Percentiles rank a stretch among this genome's conserved stretches.
phyloP scores from a whole-genome alignment of 2,888 invertebrate genomes.

The Melanophora roralis region DNA sequence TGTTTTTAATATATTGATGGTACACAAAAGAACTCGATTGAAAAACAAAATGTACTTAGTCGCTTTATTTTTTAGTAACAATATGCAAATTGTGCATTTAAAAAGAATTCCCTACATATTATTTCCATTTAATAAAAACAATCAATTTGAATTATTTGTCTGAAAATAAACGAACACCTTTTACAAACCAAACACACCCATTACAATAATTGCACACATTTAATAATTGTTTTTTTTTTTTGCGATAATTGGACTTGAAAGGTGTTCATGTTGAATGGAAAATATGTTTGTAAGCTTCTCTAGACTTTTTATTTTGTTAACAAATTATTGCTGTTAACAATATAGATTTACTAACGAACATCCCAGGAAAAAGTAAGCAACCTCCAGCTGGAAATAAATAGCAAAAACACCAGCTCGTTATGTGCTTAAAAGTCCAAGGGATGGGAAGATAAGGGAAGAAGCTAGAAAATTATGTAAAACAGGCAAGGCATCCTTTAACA shows the following conservation, averaged over 20 bases:
- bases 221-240: slow-evolving; percentile 16
- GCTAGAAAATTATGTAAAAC: no score
- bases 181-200: slow-evolving; percentile 7
- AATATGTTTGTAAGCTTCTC: slow-evolving; percentile 37
- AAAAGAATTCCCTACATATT: no score
- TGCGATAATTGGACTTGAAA: slow-evolving; percentile 59
- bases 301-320: slow-evolving; percentile 9
- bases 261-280: slow-evolving; percentile 65
- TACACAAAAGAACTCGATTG: no score
- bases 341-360: background rate
- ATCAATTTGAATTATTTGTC: slow-evolving; percentile 63
- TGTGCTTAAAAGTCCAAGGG: background rate
- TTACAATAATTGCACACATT: slow-evolving; percentile 44
- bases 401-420: slow-evolving; percentile 8
- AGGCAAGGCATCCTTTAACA: slow-evolving; percentile 19
- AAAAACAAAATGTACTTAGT: no score
- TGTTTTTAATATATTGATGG: no score
- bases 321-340: slow-evolving; percentile 14
- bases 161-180: slow-evolving; percentile 60
- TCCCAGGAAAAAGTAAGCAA: background rate
- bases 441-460: background rate
- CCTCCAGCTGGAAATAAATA: slow-evolving; percentile 9
- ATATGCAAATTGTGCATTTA: no score
- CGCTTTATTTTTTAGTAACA: no score
- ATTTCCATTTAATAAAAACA: slow-evolving; percentile 50